phyloP scores from a whole-genome alignment of 2,113 vertebrate genomes.

The Phocoena phocoena region DNA sequence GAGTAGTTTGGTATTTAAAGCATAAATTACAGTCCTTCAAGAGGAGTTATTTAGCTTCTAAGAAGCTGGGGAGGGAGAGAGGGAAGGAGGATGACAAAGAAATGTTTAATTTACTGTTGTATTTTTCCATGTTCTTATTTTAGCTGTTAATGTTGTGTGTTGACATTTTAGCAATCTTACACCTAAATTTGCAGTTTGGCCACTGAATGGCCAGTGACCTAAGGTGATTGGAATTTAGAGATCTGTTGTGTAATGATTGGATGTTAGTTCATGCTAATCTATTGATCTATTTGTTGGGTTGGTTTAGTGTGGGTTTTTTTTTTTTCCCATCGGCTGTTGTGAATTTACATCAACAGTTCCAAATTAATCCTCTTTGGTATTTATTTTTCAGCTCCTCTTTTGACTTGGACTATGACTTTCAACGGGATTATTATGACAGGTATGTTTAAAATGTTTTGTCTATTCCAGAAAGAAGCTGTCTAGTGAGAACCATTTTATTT shows the following conservation, averaged over 20 bases:
- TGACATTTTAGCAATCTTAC: neutral
- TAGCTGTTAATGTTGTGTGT: neutral
- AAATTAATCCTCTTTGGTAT: slow-evolving; percentile 48
- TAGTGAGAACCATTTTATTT: neutral
- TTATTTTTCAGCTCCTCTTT: slow-evolving; percentile 88
- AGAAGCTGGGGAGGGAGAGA: neutral
- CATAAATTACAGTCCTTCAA: slow-evolving; percentile 16
- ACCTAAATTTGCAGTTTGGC: slow-evolving; percentile 12
- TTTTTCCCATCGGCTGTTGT: slow-evolving; percentile 24
- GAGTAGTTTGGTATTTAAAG: neutral
- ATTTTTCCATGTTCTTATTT: slow-evolving; percentile 42
- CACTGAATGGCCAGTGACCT: neutral
- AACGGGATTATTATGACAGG: slow-evolving; percentile 94
- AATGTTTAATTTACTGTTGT: slow-evolving; percentile 13
- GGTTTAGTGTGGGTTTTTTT: slow-evolving; percentile 46
- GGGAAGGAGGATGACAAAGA: neutral
- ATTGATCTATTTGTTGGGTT: slow-evolving; percentile 45
- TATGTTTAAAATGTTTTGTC: slow-evolving; percentile 72
- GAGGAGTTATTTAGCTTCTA: neutral
- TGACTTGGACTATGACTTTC: slow-evolving; percentile 93
- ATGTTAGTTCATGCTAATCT: slow-evolving; percentile 53
- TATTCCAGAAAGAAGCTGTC: neutral
- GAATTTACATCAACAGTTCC: slow-evolving; percentile 32
- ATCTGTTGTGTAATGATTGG: slow-evolving; percentile 37
- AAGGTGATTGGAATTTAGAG: neutral